These are phyloP conservation scores for Gambusia holbrooki DNA, from an alignment of 2,113 vertebrate genomes.

Conservation along the genomic window DNA sequence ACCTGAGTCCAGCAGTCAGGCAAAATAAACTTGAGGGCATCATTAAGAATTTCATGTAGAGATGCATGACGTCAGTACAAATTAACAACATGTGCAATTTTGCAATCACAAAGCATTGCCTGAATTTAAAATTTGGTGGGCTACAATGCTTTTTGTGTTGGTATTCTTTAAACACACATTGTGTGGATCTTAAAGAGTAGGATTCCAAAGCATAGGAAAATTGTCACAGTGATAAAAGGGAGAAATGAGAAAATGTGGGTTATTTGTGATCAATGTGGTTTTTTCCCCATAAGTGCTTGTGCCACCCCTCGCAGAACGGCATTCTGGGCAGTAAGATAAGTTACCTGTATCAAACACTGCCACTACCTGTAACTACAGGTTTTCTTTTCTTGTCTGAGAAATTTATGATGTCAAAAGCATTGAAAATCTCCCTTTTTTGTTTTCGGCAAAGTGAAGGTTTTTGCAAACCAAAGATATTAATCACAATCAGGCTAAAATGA, in stretches of 20 bases:
- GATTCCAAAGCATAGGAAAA: background rate
- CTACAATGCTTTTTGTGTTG: background rate
- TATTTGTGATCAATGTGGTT: too few relatives aligned
- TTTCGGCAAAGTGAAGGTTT: background rate
- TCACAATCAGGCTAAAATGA: background rate
- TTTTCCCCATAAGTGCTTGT: too few relatives aligned
- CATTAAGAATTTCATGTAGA: background rate
- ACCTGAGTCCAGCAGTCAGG: slow-evolving; percentile 25
- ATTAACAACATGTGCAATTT: background rate
- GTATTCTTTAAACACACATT: background rate
- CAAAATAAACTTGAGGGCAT: background rate
- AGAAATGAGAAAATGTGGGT: too few relatives aligned
- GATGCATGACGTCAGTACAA: background rate
- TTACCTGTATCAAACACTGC: background rate
- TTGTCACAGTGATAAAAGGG: background rate
- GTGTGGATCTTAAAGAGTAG: too few relatives aligned
- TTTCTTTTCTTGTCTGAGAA: background rate
- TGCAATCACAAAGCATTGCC: background rate
- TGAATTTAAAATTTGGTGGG: background rate
- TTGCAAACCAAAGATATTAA: background rate
- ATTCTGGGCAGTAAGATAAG: background rate
- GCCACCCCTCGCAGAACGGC: too few relatives aligned
- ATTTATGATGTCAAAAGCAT: too few relatives aligned
- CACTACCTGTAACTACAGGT: background rate
- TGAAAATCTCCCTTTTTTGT: too few relatives aligned